Evolutionary conservation across 2,888 invertebrate species (phyloP).

Genomic region (Heliconius ismenius): DNA sequence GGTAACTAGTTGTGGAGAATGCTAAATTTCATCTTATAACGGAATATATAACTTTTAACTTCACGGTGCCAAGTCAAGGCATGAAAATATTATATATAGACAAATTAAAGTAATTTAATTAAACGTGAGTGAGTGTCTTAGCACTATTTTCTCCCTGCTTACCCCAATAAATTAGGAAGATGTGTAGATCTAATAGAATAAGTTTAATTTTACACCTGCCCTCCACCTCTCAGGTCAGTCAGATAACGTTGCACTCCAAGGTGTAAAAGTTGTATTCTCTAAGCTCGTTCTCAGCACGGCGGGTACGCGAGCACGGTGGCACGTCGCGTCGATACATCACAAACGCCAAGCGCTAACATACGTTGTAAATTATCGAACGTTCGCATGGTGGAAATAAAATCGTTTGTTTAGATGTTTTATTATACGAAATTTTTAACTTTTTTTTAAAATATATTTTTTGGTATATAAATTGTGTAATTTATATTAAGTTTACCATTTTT

Average conservation of each 20-base stretch:
- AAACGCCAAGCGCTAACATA: slow-evolving; percentile 13
- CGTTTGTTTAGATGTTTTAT: slow-evolving; percentile 8
- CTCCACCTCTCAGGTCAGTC: neutral
- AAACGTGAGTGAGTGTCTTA: no score
- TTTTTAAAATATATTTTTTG: no score
- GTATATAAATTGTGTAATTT: no score
- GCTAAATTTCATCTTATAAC: no score
- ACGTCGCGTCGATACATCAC: slow-evolving; percentile 27
- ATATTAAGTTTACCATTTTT: no score
- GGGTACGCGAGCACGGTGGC: neutral
- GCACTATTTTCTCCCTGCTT: no score
- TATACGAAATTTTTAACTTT: neutral
- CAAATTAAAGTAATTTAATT: no score
- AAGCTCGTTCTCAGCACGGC: neutral
- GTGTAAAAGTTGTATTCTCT: slow-evolving; percentile 3
- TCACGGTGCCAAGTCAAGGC: no score
- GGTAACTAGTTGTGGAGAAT: no score
- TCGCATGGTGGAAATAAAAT: slow-evolving; percentile 5
- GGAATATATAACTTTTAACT: no score
- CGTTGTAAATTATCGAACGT: slow-evolving; percentile 26
- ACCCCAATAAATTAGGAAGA: no score
- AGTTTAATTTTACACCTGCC: neutral
- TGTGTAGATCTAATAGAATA: no score
- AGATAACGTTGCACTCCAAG: neutral
- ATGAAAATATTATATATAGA: neutral